A percentile compares a stretch with the other conserved stretches of the same genome.
phyloP scores from a whole-genome alignment of 2,113 vertebrate species.

The Mungos mungo region DNA sequence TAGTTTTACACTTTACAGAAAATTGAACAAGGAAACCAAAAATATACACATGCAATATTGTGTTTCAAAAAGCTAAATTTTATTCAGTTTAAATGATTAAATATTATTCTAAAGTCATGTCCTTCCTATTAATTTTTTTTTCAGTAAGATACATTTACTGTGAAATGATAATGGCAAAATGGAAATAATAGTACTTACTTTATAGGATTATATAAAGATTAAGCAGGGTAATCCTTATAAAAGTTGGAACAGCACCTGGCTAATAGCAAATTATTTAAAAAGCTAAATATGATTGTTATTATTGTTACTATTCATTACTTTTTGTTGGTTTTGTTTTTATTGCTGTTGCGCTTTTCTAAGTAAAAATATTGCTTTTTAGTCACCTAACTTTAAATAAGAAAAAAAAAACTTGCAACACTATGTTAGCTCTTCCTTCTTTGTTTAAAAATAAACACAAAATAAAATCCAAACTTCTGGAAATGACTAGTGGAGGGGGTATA shows the following conservation, averaged over 20 bases:
- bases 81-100: neutral
- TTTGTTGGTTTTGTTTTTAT: neutral
- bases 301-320: neutral
- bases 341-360: neutral
- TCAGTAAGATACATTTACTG: neutral
- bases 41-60: neutral
- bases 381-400: neutral
- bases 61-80: neutral
- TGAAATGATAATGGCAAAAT: neutral
- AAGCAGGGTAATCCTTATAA: neutral
- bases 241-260: neutral
- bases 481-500: neutral
- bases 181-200: neutral
- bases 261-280: neutral
- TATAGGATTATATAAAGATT: neutral
- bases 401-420: neutral
- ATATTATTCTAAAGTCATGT: neutral
- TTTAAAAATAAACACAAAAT: slow-evolving; percentile 21
- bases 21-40: neutral
- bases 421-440: neutral
- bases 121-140: neutral
- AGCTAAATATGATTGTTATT: neutral
- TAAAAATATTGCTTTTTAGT: neutral
- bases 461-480: neutral
- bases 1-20: neutral